Percentiles rank a stretch among this genome's conserved stretches.
phyloP scores from a whole-genome alignment of 1,140 invertebrate genomes.

The Penaeus indicus region DNA sequence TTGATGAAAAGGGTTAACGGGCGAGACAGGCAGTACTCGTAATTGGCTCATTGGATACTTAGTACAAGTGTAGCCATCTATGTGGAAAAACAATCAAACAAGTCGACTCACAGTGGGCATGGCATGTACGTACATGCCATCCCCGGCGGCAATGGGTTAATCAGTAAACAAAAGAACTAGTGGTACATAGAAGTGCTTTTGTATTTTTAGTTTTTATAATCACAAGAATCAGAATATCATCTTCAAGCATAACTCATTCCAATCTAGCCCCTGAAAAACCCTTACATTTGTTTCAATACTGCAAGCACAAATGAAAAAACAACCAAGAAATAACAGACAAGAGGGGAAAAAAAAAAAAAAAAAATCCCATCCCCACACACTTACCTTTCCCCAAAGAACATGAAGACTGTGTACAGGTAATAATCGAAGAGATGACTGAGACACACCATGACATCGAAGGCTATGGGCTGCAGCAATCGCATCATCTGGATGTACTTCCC shows the following conservation, averaged over 20 bases:
- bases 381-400: slow-evolving; percentile 78
- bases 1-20: too few species aligned
- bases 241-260: slow-evolving; percentile 6
- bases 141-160: too few species aligned
- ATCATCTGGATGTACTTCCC: slow-evolving; percentile 94
- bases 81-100: too few species aligned
- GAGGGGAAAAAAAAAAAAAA: not conserved
- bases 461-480: slow-evolving; percentile 88
- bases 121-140: too few species aligned
- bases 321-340: not conserved
- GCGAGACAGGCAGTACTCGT: too few species aligned
- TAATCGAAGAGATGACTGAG: slow-evolving; percentile 97
- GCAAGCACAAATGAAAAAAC: not conserved
- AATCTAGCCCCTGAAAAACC: slow-evolving; percentile 21
- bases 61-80: too few species aligned
- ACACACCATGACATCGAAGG: slow-evolving; percentile 89
- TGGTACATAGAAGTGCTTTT: not conserved
- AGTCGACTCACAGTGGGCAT: too few species aligned
- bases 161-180: too few species aligned
- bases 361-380: not conserved
- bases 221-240: not conserved
- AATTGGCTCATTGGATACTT: too few species aligned
- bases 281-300: not conserved
- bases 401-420: slow-evolving; percentile 91
- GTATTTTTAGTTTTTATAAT: not conserved